Evolutionary conservation across 2,797 vertebrate genomes (phyloP), one percentile per base, ranked within the genome.

Genomic region (Dendrocincla fuliginosa): DNA sequence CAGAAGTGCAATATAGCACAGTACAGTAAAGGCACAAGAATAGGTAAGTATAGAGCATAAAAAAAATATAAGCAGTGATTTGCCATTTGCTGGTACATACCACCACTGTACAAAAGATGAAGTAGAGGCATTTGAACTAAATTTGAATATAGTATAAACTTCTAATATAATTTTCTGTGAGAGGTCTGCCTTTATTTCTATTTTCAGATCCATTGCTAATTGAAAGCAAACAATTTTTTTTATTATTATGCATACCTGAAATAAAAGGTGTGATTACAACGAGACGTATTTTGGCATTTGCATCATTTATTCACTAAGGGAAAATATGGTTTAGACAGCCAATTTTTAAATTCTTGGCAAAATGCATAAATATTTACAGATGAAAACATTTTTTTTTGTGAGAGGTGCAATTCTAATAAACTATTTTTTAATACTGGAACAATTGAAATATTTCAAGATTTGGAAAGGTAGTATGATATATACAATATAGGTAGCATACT

Each of bases 81-180:
- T 87, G 11, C 39, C 35, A 37, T 68, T 80, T 79, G 22, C 32
- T 79, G 30, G 4, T 13, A 61, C 0, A 0, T 68, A 22, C 9
- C 44, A 24, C 2, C 13, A 25, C 20, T 25, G 13, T n/a, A 56
- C 13, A 47, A n/a, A 65, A 71, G n/a, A 44, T 70, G n/a, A 87
- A 79, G 24, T 1, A 47, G 32, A 77, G 25, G 22, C 17, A 50
- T 67, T 25, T 46, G 28, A 74, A 57, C 10, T 46, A 50, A 70
- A 84, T 65, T 19, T 67, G 8, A 70, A 13, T 42, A 9, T 17
- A 59, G 39, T 37, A 71, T 14, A 50, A 59, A 42, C 8, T 47
- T 85, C 4, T n/a, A 35, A 39, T 30, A 30, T 16, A 0, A 25
- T 69, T 60, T 94, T 60, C 68, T 37, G 2, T 46, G 30, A 57